phyloP scores from a whole-genome alignment of 1,140 invertebrate species.

The Gryllus bimaculatus region DNA sequence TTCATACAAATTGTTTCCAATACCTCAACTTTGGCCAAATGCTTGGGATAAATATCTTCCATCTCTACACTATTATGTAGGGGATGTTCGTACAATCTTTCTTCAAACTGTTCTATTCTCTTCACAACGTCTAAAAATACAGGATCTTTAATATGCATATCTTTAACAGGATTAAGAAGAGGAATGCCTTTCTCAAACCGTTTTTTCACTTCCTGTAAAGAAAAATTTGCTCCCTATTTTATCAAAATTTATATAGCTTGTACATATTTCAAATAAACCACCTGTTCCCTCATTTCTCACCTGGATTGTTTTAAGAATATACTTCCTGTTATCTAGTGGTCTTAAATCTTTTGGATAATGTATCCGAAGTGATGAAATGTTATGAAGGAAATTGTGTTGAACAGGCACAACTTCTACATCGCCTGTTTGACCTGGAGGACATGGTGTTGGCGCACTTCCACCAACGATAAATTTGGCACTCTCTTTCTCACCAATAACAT shows the following conservation, averaged over 20 bases:
- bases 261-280: too few species aligned
- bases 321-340: conserved; percentile 48
- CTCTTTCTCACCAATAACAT: conserved; percentile 47
- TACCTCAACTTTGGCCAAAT: conserved; percentile 51
- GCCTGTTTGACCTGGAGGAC: conserved; percentile 54
- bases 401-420: conserved; percentile 87
- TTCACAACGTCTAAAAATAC: conserved; percentile 70
- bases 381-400: conserved; percentile 66
- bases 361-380: conserved; percentile 82
- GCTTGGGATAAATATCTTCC: conserved; percentile 59
- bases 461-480: conserved; percentile 25
- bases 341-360: conserved; percentile 86
- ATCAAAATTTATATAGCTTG: too few species aligned
- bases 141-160: conserved; percentile 89
- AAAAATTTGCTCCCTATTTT: background rate
- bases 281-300: background rate
- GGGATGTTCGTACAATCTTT: conserved; percentile 70
- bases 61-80: conserved; percentile 67
- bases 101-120: conserved; percentile 74
- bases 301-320: conserved; percentile 12
- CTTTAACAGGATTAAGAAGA: conserved; percentile 83
- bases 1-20: too few species aligned
- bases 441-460: conserved; percentile 47
- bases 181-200: conserved; percentile 80
- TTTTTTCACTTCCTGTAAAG: conserved; percentile 71